Base-by-base conservation (phyloP, 2,888 invertebrate species). In the Sphaeridia pumilis region DNA sequence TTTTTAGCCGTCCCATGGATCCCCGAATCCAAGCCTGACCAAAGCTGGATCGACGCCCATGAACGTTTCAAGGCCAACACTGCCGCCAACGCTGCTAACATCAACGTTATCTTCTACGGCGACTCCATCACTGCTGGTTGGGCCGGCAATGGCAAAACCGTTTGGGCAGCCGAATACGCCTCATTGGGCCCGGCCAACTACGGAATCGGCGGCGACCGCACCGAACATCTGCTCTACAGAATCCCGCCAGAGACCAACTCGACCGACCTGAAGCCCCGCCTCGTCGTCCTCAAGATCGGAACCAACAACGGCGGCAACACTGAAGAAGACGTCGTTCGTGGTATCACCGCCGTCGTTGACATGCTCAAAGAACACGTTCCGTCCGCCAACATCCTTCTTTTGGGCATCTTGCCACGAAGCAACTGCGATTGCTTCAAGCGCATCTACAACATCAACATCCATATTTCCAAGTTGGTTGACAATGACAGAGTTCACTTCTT, bases 191-290 rank as follows among this genome's bases (percentile, higher is more conserved):
- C 58, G 1, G 59, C 55, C 4, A 61, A 63, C 49, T 63, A 61
- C 25, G 63, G 63, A 38, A 73, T 76, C 43, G 70, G 73, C 21
- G 74, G 73, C 2, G 76, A 77, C 64, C 69, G 71, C 55, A 75
- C 75, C 1, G 72, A 75, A 58, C 69, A 77, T 66, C 67, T 76
- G 5, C 65, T 76, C 12, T 77, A 76, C 76, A 63, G 77, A 50
- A 67, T 77, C 20, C 63, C 68, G 49, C 73, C 77, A 67, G 76
- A 76, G 43, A 76, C 76, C 65, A 59, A 76, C 26, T 74, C 38
- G 12, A 5, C 7, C 27, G 66, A 67, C 51, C 66, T 75, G 34
- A 65, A 66, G 25, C 75, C 76, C 2, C 75, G 75, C 68, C 73
- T 76, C 49, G 68, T 75, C 28, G 74, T 76, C n/a, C 58, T 76